These are phyloP conservation scores for Alectura lathami DNA, from an alignment of 2,113 vertebrate genomes.

Conservation along the genomic window DNA sequence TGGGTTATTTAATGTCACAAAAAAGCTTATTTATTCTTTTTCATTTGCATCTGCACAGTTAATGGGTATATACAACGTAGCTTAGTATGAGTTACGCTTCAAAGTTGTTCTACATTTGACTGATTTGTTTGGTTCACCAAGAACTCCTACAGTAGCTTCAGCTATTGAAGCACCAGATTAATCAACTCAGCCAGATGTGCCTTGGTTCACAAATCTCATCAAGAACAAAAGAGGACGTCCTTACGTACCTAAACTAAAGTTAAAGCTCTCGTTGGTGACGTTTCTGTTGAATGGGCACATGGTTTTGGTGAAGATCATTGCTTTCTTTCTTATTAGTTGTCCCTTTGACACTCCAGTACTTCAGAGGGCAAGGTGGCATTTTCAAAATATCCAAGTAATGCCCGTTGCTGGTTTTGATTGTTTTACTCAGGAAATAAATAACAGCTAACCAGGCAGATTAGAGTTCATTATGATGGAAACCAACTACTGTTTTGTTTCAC, in stretches of 20 bases:
- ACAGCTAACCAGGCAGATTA: background rate
- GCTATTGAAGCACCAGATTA: background rate
- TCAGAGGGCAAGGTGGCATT: background rate
- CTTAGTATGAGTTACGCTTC: background rate
- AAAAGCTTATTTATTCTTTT: background rate
- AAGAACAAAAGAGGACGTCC: background rate
- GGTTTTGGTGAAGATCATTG: background rate
- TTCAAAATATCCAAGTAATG: background rate
- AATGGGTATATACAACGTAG: background rate
- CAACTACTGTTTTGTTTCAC: background rate
- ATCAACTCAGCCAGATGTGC: background rate
- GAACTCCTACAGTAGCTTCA: background rate
- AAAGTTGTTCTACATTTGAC: background rate
- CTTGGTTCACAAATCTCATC: background rate
- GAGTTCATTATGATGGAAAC: background rate
- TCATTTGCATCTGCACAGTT: background rate
- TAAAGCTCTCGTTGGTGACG: background rate
- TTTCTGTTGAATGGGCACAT: background rate
- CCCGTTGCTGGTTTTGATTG: background rate
- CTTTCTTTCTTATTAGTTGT: background rate
- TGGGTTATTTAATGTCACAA: background rate
- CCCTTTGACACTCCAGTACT: background rate
- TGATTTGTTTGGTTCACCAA: background rate
- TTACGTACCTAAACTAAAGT: background rate
- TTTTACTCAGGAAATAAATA: background rate